Percentiles rank a stretch among this genome's conserved stretches.
Conservation (phyloP, 2,113 vertebrate species). For the Microtus pennsylvanicus region DNA sequence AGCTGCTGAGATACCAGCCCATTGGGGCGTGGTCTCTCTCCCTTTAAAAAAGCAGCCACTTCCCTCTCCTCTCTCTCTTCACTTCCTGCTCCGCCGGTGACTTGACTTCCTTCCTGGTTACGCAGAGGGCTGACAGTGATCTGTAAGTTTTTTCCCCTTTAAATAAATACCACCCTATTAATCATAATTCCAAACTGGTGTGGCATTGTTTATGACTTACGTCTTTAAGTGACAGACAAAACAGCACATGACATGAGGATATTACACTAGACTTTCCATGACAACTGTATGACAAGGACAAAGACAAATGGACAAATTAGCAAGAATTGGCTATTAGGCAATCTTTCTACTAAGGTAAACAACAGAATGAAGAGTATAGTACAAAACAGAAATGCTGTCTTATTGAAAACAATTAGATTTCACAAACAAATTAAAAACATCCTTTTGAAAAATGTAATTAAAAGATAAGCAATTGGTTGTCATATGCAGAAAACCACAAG, state of each 20-base stretch:
- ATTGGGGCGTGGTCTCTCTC: no score
- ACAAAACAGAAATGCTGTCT: not conserved
- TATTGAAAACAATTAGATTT: conserved; percentile 19
- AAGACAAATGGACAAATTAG: not conserved
- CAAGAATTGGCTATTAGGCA: not conserved
- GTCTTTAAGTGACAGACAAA: not conserved
- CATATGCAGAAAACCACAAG: not conserved
- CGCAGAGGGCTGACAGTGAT: no score
- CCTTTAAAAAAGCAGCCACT: no score
- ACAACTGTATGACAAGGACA: not conserved
- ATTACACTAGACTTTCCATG: not conserved
- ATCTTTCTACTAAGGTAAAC: not conserved
- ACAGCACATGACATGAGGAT: not conserved
- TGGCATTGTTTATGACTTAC: no score
- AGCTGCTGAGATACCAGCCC: no score
- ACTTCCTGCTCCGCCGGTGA: no score
- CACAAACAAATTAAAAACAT: not conserved
- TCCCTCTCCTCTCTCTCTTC: no score
- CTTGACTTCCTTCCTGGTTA: no score
- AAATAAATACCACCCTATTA: no score
- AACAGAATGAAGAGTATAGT: not conserved
- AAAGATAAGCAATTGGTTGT: not conserved
- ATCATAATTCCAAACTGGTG: no score
- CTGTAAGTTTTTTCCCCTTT: no score
- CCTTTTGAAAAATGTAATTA: not conserved